Evolutionary conservation across 2,113 vertebrate species (phyloP).

Genomic region (Paradoxurus hermaphroditus): DNA sequence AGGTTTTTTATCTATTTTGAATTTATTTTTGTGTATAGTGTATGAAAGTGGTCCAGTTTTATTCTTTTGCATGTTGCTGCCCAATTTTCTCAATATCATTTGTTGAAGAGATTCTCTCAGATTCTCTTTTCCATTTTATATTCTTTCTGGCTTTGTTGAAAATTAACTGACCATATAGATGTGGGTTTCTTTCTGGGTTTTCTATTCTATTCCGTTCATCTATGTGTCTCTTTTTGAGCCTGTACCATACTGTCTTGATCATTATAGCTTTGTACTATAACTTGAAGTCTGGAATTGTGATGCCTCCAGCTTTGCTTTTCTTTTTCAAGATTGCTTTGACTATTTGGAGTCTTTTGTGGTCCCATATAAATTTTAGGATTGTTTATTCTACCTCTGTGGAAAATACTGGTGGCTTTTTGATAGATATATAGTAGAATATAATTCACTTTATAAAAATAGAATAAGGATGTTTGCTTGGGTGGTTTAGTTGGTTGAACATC

Average conservation of each 20-base stretch:
- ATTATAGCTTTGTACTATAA: background rate
- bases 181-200: background rate
- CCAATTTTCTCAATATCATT: background rate
- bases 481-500: too few relatives aligned
- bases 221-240: background rate
- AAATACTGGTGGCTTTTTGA: background rate
- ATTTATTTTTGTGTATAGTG: background rate
- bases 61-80: background rate
- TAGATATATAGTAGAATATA: background rate
- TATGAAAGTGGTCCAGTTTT: background rate
- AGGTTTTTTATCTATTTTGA: background rate
- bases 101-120: background rate
- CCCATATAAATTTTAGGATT: background rate
- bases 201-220: background rate
- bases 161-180: background rate
- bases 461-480: too few relatives aligned
- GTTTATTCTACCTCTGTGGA: background rate
- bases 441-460: background rate
- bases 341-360: background rate
- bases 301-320: background rate
- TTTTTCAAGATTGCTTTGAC: background rate
- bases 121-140: background rate
- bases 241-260: background rate
- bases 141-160: background rate
- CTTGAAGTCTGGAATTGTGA: background rate